These are phyloP conservation scores for Shargacucullia verbasci DNA, from an alignment of 2,888 invertebrate genomes.

Conservation along the genomic window DNA sequence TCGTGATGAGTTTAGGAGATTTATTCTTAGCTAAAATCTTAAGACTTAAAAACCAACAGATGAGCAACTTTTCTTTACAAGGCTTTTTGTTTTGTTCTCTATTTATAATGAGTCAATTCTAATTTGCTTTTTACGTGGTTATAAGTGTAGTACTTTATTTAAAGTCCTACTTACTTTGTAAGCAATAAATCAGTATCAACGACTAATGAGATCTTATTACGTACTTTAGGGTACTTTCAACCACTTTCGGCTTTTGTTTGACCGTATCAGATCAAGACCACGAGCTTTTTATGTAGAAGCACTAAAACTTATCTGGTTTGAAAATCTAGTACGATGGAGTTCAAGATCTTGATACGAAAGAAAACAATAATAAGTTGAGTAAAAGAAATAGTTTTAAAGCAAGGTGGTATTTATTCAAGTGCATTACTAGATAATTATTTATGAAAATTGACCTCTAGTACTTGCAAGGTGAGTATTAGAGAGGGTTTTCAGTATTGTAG, in stretches of 20 bases:
- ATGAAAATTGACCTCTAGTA: background rate
- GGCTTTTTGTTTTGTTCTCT: background rate
- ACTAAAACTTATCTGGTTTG: constrained; percentile 34
- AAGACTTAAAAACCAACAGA: too few species aligned
- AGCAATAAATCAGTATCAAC: constrained; percentile 46
- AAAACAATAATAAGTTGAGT: constrained; percentile 14
- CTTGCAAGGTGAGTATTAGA: background rate
- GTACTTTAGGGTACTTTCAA: constrained; percentile 39
- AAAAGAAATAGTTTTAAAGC: constrained; percentile 25
- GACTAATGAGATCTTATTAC: constrained; percentile 47
- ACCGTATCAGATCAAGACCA: constrained; percentile 50
- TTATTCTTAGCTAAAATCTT: too few species aligned
- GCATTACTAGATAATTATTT: constrained; percentile 3
- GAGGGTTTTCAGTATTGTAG: too few species aligned
- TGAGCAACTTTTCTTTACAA: too few species aligned
- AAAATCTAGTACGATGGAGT: constrained; percentile 35
- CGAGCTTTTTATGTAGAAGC: constrained; percentile 42
- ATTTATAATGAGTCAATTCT: background rate
- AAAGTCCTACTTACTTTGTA: constrained; percentile 11
- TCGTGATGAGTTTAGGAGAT: too few species aligned
- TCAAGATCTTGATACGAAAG: constrained; percentile 18
- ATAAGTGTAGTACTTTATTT: constrained; percentile 5
- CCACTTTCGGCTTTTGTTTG: constrained; percentile 42
- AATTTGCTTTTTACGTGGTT: background rate
- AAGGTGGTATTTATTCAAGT: constrained; percentile 20